These are phyloP conservation scores for Pogonognathellus flavescens DNA, from an alignment of 1,140 invertebrate species.

Conservation along the genomic window DNA sequence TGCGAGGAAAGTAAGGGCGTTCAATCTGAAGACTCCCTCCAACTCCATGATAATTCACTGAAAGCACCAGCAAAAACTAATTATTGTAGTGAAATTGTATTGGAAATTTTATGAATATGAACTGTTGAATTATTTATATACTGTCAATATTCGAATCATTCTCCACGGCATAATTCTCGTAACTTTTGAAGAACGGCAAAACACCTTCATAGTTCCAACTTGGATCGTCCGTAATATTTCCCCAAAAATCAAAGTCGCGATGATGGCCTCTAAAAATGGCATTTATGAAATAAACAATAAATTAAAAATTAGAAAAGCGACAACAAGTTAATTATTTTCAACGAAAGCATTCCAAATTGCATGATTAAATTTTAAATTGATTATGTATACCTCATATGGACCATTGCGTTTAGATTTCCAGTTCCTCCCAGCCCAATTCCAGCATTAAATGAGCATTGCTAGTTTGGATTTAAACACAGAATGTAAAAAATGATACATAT, in stretches of 20 bases:
- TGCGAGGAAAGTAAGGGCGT: neutral
- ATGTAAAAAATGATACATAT: too few relatives aligned
- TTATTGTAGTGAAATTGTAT: too few relatives aligned
- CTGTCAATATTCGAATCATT: constrained; percentile 3
- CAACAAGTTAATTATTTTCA: too few relatives aligned
- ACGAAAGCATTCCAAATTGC: too few relatives aligned
- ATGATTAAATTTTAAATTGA: too few relatives aligned
- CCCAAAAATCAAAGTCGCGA: constrained; percentile 13
- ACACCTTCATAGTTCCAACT: constrained; percentile 70
- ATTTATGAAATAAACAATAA: too few relatives aligned
- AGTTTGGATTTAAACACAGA: too few relatives aligned
- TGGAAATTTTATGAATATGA: neutral
- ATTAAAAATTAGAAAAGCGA: too few relatives aligned
- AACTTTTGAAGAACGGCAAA: constrained; percentile 84
- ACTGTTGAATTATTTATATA: neutral
- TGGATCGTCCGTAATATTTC: constrained; percentile 39
- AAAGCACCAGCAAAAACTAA: neutral
- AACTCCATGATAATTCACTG: constrained; percentile 7
- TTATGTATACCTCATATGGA: constrained; percentile 12
- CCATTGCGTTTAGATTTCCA: constrained; percentile 19
- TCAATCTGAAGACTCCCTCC: neutral
- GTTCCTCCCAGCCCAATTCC: constrained; percentile 14
- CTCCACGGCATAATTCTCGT: constrained; percentile 73
- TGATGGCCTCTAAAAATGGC: neutral
- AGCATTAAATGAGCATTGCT: constrained; percentile 21